Conservation (phyloP, 2,888 invertebrate genomes). For the Clostera curtula region DNA sequence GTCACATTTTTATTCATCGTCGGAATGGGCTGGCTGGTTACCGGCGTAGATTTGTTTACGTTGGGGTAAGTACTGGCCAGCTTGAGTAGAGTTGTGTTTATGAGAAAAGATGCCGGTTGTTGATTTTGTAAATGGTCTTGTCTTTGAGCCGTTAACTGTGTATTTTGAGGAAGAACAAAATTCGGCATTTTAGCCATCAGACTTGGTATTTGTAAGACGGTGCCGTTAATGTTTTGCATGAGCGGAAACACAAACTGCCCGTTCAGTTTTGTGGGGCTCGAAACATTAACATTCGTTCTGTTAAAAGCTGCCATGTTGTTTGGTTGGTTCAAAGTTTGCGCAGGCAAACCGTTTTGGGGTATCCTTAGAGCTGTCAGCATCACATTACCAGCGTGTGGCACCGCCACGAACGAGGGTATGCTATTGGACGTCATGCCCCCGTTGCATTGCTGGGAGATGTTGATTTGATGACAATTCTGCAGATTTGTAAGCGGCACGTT, state of each 20-base stretch:
- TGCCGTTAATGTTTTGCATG: constrained; percentile 74
- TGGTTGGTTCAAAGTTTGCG: constrained; percentile 53
- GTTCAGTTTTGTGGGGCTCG: constrained; percentile 65
- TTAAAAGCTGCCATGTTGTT: constrained; percentile 54
- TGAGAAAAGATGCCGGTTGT: constrained; percentile 63
- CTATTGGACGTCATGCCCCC: constrained; percentile 55
- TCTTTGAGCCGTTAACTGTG: constrained; percentile 48
- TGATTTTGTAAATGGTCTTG: constrained; percentile 61
- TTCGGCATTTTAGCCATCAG: constrained; percentile 75
- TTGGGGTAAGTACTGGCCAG: constrained; percentile 55
- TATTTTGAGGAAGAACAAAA: constrained; percentile 59
- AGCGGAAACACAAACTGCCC: constrained; percentile 76
- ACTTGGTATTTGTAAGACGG: constrained; percentile 77
- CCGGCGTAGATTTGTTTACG: constrained; percentile 49
- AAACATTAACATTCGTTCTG: constrained; percentile 55
- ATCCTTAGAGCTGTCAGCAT: constrained; percentile 74
- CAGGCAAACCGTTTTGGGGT: constrained; percentile 64
- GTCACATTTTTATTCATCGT: constrained; percentile 61
- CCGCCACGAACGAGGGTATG: constrained; percentile 61
- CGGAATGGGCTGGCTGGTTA: constrained; percentile 52
- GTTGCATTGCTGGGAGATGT: constrained; percentile 56
- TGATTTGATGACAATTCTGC: constrained; percentile 62
- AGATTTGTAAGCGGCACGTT: constrained; percentile 57
- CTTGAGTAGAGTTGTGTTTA: constrained; percentile 69
- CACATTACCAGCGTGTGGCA: constrained; percentile 61